Conservation (phyloP, 2,113 vertebrate genomes). For the Prietella phreatophila region DNA sequence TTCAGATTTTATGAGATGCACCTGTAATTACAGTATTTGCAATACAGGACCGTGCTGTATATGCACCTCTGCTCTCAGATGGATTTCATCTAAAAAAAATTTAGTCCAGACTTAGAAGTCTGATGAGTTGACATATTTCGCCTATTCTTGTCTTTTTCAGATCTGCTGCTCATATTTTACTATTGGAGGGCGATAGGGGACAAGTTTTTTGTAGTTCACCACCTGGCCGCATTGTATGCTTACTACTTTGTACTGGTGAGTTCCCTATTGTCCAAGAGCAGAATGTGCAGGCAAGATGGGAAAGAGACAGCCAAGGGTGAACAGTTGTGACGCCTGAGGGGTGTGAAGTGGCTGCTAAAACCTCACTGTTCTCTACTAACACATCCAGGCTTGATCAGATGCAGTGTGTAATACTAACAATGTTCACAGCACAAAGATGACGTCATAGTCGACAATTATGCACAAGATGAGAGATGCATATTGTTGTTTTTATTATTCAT, state of each 20-base stretch:
- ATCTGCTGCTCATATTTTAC: conserved; percentile 91
- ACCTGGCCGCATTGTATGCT: conserved; percentile 88
- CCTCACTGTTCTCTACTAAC: conserved; percentile 12
- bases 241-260: conserved; percentile 97
- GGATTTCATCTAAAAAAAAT: background rate
- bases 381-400: conserved; percentile 14
- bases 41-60: background rate
- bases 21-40: background rate
- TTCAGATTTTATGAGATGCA: too few species aligned
- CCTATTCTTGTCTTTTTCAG: conserved; percentile 72
- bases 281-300: conserved; percentile 71
- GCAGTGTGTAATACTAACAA: background rate
- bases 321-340: conserved; percentile 58
- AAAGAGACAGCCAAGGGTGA: conserved; percentile 69
- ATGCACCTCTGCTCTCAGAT: background rate
- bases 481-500: background rate
- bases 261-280: conserved; percentile 73
- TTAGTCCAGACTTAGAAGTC: background rate
- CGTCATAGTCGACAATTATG: background rate
- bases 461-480: background rate
- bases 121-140: conserved; percentile 12
- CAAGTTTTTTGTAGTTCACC: conserved; percentile 93
- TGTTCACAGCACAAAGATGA: background rate
- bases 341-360: conserved; percentile 41
- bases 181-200: conserved; percentile 97